These are phyloP conservation scores for Phoeniculus purpureus DNA, from an alignment of 2,797 vertebrate genomes.

Conservation along the genomic window DNA sequence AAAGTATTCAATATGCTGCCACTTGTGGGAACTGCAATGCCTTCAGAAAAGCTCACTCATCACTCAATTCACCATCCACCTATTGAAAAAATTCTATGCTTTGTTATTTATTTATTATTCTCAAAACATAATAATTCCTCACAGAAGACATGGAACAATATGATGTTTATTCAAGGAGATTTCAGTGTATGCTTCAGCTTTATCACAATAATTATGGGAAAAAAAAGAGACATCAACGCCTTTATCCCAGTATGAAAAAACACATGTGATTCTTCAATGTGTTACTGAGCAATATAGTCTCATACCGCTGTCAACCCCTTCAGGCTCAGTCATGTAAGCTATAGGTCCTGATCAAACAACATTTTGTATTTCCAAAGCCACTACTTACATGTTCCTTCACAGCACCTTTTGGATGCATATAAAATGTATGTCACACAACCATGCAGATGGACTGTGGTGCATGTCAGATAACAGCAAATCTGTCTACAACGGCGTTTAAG, in stretches of 20 bases:
- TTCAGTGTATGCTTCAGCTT: neutral
- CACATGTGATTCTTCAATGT: neutral
- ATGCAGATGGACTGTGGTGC: neutral
- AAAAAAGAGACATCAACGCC: neutral
- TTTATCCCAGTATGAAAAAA: neutral
- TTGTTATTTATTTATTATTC: neutral
- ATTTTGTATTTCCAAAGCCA: neutral
- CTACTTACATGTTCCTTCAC: neutral
- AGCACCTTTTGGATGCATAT: neutral
- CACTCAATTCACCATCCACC: neutral
- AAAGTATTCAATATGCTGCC: neutral
- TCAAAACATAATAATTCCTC: neutral
- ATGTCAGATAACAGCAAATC: neutral
- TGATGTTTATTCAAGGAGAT: neutral
- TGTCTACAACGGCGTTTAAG: neutral
- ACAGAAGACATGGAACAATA: neutral
- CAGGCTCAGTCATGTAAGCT: neutral
- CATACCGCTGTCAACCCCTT: neutral
- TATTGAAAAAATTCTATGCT: neutral
- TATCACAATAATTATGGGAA: neutral
- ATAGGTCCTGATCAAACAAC: neutral
- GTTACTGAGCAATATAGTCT: neutral
- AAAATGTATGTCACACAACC: too few relatives aligned
- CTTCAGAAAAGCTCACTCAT: neutral
- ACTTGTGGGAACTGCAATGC: neutral